Percentiles rank a stretch among this genome's conserved stretches.
phyloP scores from a whole-genome alignment of 2,888 invertebrate species.

The Agonopterix heracliana region DNA sequence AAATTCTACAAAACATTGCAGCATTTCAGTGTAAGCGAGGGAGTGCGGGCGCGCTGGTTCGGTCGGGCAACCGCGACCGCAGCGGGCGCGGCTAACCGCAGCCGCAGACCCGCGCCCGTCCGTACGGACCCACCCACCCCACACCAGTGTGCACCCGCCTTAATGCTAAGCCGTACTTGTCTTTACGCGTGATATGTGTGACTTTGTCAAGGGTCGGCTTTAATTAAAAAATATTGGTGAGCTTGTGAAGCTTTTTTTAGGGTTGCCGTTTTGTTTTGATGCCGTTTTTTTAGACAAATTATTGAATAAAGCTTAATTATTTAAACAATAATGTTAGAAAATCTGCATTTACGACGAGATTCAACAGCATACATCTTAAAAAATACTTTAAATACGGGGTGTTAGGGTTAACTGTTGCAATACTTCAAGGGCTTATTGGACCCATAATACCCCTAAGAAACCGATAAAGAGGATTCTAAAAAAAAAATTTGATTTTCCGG shows the following conservation, averaged over 20 bases:
- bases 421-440: too few species aligned
- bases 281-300: too few species aligned
- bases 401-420: too few species aligned
- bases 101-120: slow-evolving; percentile 31
- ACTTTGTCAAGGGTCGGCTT: slow-evolving; percentile 1
- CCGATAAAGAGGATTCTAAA: too few species aligned
- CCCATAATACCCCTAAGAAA: too few species aligned
- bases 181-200: slow-evolving; percentile 25
- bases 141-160: slow-evolving; percentile 15
- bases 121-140: slow-evolving; percentile 11
- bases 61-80: slow-evolving; percentile 35
- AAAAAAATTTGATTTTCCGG: too few species aligned
- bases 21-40: slow-evolving; percentile 15
- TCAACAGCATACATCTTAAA: too few species aligned
- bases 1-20: slow-evolving; percentile 23
- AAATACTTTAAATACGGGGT: too few species aligned
- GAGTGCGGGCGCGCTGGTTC: slow-evolving; percentile 24
- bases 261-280: too few species aligned
- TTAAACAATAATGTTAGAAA: too few species aligned
- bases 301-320: too few species aligned
- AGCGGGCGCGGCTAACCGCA: slow-evolving; percentile 36
- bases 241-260: not conserved
- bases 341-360: too few species aligned
- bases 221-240: not conserved
- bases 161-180: slow-evolving; percentile 38